Conservation (phyloP, 2,113 vertebrate genomes). For the Notechis scutatus region DNA sequence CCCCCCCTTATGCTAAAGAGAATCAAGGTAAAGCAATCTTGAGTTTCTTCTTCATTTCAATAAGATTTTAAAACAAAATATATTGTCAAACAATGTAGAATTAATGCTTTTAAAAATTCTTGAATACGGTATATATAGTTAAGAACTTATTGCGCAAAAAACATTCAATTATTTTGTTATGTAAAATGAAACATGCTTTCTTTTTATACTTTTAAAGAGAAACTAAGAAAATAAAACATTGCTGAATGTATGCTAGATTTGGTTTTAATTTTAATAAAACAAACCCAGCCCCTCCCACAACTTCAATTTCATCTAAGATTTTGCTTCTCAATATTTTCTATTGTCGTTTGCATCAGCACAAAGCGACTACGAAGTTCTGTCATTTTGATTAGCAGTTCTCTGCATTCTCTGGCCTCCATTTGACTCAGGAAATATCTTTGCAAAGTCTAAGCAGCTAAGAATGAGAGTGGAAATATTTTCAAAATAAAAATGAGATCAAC, state of each 20-base stretch:
- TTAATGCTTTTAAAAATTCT: background rate
- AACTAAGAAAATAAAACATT: background rate
- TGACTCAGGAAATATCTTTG: background rate
- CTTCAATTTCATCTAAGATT: background rate
- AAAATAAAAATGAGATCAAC: slow-evolving; percentile 6
- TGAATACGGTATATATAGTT: background rate
- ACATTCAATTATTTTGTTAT: background rate
- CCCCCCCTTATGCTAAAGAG: background rate
- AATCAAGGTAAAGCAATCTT: background rate
- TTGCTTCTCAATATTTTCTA: background rate
- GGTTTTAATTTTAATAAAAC: background rate
- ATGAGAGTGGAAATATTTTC: background rate
- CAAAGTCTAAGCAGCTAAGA: background rate
- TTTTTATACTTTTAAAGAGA: background rate
- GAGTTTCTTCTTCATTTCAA: background rate
- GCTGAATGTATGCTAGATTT: background rate
- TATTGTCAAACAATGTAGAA: background rate
- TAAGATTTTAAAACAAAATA: background rate
- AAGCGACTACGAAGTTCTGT: background rate
- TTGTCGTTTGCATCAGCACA: background rate
- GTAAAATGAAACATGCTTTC: background rate
- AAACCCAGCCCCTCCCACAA: background rate
- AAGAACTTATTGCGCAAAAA: background rate
- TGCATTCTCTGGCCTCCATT: background rate
- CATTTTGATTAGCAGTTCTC: slow-evolving; percentile 8